Conservation (phyloP, 1,140 invertebrate species). For the Rhizoglyphus robini region DNA sequence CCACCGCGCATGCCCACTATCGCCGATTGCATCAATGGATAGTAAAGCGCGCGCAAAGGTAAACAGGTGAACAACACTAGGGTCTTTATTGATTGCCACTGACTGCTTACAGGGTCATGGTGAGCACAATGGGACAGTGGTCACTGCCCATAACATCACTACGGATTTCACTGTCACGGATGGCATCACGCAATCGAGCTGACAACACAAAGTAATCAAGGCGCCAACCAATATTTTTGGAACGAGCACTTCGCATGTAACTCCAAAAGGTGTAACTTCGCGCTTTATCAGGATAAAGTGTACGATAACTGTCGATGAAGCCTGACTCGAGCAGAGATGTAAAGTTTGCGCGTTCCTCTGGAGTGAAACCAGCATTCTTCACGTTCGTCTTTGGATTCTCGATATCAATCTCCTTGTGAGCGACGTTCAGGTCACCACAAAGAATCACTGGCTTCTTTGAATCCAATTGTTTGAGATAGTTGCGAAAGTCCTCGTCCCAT, state of each 20-base stretch:
- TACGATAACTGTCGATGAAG: constrained; percentile 42
- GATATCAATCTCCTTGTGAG: constrained; percentile 38
- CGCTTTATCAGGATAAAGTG: constrained; percentile 36
- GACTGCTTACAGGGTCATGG: neutral
- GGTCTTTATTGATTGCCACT: neutral
- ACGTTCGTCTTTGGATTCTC: constrained; percentile 40
- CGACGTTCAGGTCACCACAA: constrained; percentile 48
- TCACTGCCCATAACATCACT: constrained; percentile 43
- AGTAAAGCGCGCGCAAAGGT: neutral
- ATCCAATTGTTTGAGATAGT: constrained; percentile 64
- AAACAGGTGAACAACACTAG: neutral
- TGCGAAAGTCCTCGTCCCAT: constrained; percentile 58
- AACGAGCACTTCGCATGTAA: constrained; percentile 36
- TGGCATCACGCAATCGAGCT: constrained; percentile 29
- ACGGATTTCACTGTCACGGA: constrained; percentile 35
- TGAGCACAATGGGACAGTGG: constrained; percentile 41
- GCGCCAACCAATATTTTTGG: constrained; percentile 44
- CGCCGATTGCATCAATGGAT: neutral
- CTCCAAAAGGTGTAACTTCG: constrained; percentile 44
- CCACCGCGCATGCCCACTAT: neutral
- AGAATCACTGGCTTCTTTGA: constrained; percentile 82
- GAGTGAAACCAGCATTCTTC: constrained; percentile 20
- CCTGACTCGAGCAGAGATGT: constrained; percentile 20
- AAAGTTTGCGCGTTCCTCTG: constrained; percentile 19
- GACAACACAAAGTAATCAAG: constrained; percentile 45